Evolutionary conservation across 2,113 vertebrate species (phyloP), one percentile per base, ranked within the genome.

Genomic region (Cyprinodon variegatus): DNA sequence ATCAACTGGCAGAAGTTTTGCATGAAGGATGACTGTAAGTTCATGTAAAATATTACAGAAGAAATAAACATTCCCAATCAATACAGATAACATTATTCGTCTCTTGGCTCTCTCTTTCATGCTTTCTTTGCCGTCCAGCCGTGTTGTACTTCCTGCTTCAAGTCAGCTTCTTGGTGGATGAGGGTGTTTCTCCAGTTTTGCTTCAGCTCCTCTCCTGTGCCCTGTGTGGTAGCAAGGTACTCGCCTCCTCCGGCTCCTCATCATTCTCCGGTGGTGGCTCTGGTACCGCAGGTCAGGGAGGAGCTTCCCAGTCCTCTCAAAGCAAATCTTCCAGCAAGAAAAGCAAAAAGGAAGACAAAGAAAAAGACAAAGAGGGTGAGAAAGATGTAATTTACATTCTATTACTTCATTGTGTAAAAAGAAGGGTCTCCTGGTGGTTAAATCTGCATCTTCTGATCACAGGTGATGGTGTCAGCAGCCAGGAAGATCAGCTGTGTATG

Each of bases 1-100:
- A 89, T 97, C 74, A 99, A 99, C 94, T 99, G 98, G 98, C 98
- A 99, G 92, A 99, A 98, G 63, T 99, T 99, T 91, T 99, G 98
- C 90, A 96, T 99, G 91, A 99, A 99, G 90, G 98, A 99, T 3
- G 98, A 99, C 84, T 99, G 98, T 99, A 93, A 96, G 98, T 92
- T 71, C 1, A 68, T 70, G 75, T 2, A 14, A 13, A 14, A 38
- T 20, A 14, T 1, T 40, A 72, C 73, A 65, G 29, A 67, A 5
- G 4, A 75, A 62, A 45, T 13, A 57, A 45, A 53, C 15, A 22
- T 71, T 77, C 60, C n/a, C 70, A 38, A 13, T 4, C 29, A 36
- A 0, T 22, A n/a, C 0, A 61, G 11, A 46, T 70, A 22, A 82
- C 9, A n/a, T 8, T 20, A 0, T 63, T 29, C 36, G 3, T 70